Evolutionary conservation across 2,113 vertebrate genomes (phyloP).

Genomic region (Limanda limanda): DNA sequence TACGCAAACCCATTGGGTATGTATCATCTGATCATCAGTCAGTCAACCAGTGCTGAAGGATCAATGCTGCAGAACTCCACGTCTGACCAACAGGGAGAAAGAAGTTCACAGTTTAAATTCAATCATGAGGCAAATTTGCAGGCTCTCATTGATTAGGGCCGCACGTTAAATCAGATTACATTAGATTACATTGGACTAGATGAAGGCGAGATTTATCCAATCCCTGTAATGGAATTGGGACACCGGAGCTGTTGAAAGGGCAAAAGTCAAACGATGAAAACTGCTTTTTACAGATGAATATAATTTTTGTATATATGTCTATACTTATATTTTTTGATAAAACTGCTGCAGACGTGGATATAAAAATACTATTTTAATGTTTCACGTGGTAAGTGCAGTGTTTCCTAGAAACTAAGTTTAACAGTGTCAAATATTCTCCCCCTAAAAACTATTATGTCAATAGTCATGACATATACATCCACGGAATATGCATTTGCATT

Average conservation of each 20-base stretch:
- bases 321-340: background rate
- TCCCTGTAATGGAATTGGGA: conserved; percentile 49
- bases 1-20: conserved; percentile 82
- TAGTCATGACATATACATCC: background rate
- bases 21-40: conserved; percentile 17
- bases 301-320: no score
- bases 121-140: background rate
- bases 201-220: conserved; percentile 29
- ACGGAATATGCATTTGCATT: background rate
- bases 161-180: conserved; percentile 31
- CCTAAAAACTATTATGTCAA: background rate
- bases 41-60: background rate
- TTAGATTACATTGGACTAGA: conserved; percentile 24
- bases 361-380: background rate
- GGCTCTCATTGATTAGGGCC: background rate
- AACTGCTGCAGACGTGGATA: background rate
- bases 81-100: background rate
- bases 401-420: no score
- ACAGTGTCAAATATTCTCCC: background rate
- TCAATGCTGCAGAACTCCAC: background rate
- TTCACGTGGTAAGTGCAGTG: no score
- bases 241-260: conserved; percentile 1
- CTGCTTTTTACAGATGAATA: background rate
- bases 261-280: background rate
- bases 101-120: background rate